Evolutionary conservation across 2,888 invertebrate genomes (phyloP).

Genomic region (Spisula subtruncata): DNA sequence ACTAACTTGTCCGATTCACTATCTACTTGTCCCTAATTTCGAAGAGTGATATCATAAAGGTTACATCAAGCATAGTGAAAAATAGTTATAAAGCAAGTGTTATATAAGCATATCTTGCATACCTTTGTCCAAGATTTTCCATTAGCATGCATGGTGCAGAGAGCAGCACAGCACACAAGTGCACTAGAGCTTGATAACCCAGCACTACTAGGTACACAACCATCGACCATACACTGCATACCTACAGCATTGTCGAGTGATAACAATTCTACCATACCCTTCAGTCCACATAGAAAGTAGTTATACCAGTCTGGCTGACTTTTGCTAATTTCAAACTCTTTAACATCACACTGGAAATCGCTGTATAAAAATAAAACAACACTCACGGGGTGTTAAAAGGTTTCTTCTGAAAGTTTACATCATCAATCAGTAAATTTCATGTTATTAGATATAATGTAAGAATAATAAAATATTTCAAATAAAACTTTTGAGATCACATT

Average conservation of each 20-base stretch:
- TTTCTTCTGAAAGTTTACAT: too few relatives aligned
- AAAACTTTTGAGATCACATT: too few relatives aligned
- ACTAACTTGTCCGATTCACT: too few relatives aligned
- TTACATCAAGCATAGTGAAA: too few relatives aligned
- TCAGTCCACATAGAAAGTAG: constrained; percentile 97
- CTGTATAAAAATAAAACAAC: constrained; percentile 67
- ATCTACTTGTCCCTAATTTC: too few relatives aligned
- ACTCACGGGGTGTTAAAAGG: too few relatives aligned
- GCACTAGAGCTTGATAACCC: constrained; percentile 99
- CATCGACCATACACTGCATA: constrained; percentile 93
- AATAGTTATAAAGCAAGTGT: too few relatives aligned
- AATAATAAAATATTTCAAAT: too few relatives aligned
- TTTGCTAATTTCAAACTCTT: constrained; percentile 82
- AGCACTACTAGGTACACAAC: constrained; percentile 96
- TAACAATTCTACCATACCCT: constrained; percentile 92
- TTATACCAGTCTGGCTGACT: constrained; percentile 93
- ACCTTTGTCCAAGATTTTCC: constrained; percentile 85
- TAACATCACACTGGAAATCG: constrained; percentile 76
- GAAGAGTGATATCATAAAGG: too few relatives aligned
- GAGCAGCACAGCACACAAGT: constrained; percentile 96
- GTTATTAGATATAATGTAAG: too few relatives aligned
- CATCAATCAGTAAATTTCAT: too few relatives aligned
- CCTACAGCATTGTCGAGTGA: constrained; percentile 88
- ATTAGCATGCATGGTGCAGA: constrained; percentile 92
- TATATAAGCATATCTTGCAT: constrained; percentile 5